Evolutionary conservation across 2,888 invertebrate genomes (phyloP), one percentile per base, ranked within the genome.

Genomic region (Xiphydria camelus): DNA sequence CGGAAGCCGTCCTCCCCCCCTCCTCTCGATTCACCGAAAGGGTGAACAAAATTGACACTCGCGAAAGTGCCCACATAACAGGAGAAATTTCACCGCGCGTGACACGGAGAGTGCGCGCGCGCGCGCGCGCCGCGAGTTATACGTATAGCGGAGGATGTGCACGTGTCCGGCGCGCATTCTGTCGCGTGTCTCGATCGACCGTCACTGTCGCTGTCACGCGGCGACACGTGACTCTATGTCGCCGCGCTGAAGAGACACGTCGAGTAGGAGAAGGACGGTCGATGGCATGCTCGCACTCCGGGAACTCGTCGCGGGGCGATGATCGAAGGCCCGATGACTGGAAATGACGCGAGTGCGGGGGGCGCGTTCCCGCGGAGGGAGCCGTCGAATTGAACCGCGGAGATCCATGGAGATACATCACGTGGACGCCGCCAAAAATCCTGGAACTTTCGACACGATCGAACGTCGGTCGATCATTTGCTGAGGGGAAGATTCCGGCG

Each of bases 181-280:
- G 29, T 29, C 29, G 29, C 29, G 17, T 33, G 34, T 31, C 36
- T 14, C 31, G 37, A 38, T 4, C 12, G 15, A 33, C 15, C 17
- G 34, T 33, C 18, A 33, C 25, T 34, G 43, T 37, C 36, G 32
- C 23, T 43, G 43, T 47, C 47, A 21, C 34, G 29, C 22, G 17
- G 12, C 7, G 33, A 34, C 37, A 43, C 47, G 47, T 43, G 43
- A 47, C 38, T 46, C 46, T 42, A 46, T 42, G 46, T n/a, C 34
- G 19, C 15, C 34, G 34, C 6, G 2, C 19, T 33, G 34, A 14
- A 29, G 15, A 29, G 7, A 29, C 3, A 7, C 29, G 12, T 14
- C 12, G 4, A 29, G 12, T 15, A 14, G 6, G 5, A 29, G 12
- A 29, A 15, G 12, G 12, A 6, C 12, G 29, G n/a, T 29, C 12